Evolutionary conservation across 2,797 vertebrate genomes (phyloP).

Genomic region (Naso thynnoides): DNA sequence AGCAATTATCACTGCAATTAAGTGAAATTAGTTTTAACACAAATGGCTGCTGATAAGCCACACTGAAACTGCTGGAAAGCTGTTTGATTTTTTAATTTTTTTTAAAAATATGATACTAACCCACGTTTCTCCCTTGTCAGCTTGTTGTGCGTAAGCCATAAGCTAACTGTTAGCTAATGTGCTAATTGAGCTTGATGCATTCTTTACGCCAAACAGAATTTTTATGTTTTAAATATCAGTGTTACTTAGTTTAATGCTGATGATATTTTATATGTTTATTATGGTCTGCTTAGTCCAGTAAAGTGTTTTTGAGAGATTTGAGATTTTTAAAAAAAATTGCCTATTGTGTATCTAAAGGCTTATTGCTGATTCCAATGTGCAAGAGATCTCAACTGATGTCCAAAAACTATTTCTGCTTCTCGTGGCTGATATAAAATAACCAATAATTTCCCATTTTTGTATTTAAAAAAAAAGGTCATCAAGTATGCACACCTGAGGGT

Average conservation of each 20-base stretch:
- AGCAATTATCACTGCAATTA: conserved; percentile 20
- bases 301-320: too few species aligned
- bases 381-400: too few species aligned
- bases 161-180: background rate
- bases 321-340: too few species aligned
- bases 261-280: background rate
- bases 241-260: background rate
- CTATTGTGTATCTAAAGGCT: background rate
- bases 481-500: too few species aligned
- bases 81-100: conserved; percentile 16
- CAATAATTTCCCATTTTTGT: too few species aligned
- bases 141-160: too few species aligned
- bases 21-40: conserved; percentile 15
- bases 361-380: background rate
- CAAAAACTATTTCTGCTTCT: too few species aligned
- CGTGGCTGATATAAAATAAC: too few species aligned
- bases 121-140: background rate
- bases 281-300: too few species aligned
- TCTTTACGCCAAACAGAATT: background rate
- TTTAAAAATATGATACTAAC: background rate
- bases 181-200: background rate
- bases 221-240: background rate
- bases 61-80: conserved; percentile 18
- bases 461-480: too few species aligned
- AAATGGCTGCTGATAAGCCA: conserved; percentile 1